Evolutionary conservation across 1,140 invertebrate species (phyloP), one percentile per base, ranked within the genome.

Genomic region (Hyles vespertilio): DNA sequence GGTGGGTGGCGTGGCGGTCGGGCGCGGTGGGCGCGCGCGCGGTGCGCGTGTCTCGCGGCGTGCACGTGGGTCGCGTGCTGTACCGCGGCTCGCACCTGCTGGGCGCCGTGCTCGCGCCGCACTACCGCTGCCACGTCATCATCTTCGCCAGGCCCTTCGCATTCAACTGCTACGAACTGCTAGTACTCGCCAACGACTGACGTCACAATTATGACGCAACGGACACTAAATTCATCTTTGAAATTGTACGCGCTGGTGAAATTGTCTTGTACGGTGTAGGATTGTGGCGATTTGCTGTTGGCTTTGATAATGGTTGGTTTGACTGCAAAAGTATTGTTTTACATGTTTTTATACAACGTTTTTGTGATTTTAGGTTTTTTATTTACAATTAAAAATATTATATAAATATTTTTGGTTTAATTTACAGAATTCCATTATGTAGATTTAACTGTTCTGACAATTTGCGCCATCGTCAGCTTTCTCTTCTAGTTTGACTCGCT

Each of bases 161-260:
- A 3, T 86, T 87, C 61, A 79, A 79, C 55, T 82, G 80, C 57
- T 87, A 81, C 36, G 84, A 87, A 32, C 62, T 87, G 0, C 69
- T 87, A 1, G 75, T 86, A 0, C 67, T 81, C 32, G 32, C 62
- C 2, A 32, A 70, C 3, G 50, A 59, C 9, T 34, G 45, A 46
- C 22, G 34, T 52, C 34, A 22, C 0, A 49, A 22, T 22, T 22
- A 22, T 22, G 22, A 40, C 8, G 8, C 46, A 48, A 5, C 46
- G n/a, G 12, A 5, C n/a, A 48, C 22, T 22, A 5, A 10, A 10
- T n/a, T 22, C n/a, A 5, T n/a, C 3, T 48, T n/a, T 48, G 12
- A 48, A 11, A 48, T 48, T 48, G 36, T 40, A 5, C 36, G 36
- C 3, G 36, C 0, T 40, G 36, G 36, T 40, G 4, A 5, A 5